These are phyloP conservation scores for Dicentrarchus labrax DNA, from an alignment of 2,113 vertebrate genomes.

Conservation along the genomic window DNA sequence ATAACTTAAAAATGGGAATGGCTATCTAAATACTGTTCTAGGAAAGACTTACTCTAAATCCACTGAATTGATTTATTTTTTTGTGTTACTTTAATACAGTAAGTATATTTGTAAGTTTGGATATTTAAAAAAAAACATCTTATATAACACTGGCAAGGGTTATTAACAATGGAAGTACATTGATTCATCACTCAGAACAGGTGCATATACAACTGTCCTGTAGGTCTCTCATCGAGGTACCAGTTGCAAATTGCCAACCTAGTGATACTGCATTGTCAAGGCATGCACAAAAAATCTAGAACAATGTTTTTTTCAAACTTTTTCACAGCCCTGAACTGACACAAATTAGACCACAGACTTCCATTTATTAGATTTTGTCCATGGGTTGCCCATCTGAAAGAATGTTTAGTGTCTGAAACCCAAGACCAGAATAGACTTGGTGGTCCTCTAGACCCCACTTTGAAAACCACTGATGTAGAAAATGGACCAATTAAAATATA, in stretches of 20 bases:
- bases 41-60: background rate
- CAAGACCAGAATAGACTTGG: too few relatives aligned
- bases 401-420: too few relatives aligned
- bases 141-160: background rate
- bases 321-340: too few relatives aligned
- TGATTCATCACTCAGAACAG: background rate
- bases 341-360: too few relatives aligned
- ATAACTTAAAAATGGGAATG: constrained; percentile 33
- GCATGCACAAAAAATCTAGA: background rate
- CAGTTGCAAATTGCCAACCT: background rate
- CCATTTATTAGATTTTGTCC: too few relatives aligned
- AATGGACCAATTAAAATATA: background rate
- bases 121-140: background rate
- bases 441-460: too few relatives aligned
- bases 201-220: background rate
- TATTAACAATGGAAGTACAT: background rate
- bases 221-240: background rate
- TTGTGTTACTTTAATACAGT: too few relatives aligned
- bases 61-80: constrained; percentile 1
- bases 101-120: background rate
- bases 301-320: too few relatives aligned
- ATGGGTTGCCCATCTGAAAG: too few relatives aligned
- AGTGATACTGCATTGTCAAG: background rate
- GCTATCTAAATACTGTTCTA: constrained; percentile 15
- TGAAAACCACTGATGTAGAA: background rate